Percentiles rank a stretch among this genome's conserved stretches.
These are phyloP conservation scores for Drosophila hawaiiensis DNA, from an alignment of 2,888 invertebrate genomes.

Conservation along the genomic window DNA sequence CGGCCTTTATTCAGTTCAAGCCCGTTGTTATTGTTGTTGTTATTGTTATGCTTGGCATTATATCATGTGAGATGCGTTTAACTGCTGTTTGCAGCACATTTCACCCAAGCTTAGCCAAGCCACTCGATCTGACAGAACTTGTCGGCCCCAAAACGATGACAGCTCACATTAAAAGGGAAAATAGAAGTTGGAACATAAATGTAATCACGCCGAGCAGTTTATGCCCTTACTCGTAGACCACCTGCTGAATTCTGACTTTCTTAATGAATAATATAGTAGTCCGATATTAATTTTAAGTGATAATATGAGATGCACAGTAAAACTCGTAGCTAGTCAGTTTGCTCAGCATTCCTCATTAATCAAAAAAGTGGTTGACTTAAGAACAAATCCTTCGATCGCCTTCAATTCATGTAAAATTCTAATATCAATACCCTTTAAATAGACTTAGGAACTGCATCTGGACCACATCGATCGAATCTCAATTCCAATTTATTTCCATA, in stretches of 20 bases:
- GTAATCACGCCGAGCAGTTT: neutral
- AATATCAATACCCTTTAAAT: neutral
- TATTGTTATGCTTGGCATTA: conserved; percentile 31
- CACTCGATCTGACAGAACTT: conserved; percentile 37
- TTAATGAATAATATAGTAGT: neutral
- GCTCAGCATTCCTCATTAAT: no score
- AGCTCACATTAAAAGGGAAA: neutral
- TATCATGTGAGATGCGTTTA: conserved; percentile 39
- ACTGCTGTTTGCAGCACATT: conserved; percentile 3
- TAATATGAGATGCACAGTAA: no score
- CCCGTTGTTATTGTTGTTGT: neutral
- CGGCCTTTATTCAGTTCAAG: neutral
- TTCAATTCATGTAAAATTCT: neutral
- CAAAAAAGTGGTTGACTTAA: no score
- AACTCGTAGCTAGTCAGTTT: no score
- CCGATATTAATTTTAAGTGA: no score
- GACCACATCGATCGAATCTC: neutral
- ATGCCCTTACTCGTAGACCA: neutral
- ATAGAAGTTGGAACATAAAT: no score
- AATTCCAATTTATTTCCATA: neutral
- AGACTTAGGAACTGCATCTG: neutral
- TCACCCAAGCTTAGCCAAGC: conserved; percentile 15
- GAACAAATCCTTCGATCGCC: neutral
- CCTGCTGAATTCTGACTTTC: neutral
- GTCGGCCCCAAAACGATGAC: conserved; percentile 22